These are phyloP conservation scores for Aphidius ervi DNA, from an alignment of 1,140 invertebrate genomes.

Conservation along the genomic window DNA sequence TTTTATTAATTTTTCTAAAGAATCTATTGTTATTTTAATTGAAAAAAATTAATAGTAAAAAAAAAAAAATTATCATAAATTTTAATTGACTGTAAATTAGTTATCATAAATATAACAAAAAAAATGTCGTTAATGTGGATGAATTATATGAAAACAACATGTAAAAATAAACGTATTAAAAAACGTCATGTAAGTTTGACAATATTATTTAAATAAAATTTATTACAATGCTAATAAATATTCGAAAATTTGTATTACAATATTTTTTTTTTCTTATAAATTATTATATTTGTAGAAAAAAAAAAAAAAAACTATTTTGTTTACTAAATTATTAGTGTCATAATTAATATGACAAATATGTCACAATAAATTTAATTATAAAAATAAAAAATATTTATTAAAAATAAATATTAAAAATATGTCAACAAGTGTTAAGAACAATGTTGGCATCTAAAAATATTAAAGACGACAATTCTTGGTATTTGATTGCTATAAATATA, in stretches of 20 bases:
- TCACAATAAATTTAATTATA: no score
- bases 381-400: no score
- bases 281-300: background rate
- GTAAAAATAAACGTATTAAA: constrained; percentile 33
- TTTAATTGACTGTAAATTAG: background rate
- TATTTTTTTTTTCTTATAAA: constrained; percentile 13
- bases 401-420: no score
- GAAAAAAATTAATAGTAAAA: constrained; percentile 4
- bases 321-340: constrained; percentile 4
- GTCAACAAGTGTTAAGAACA: no score
- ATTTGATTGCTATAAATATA: no score
- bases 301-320: background rate
- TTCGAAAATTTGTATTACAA: constrained; percentile 8
- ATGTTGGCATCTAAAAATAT: no score
- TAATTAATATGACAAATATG: background rate
- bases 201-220: constrained; percentile 5
- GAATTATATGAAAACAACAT: constrained; percentile 38
- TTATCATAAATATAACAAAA: background rate
- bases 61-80: background rate
- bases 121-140: constrained; percentile 44
- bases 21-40: no score
- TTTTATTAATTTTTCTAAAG: no score
- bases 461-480: no score
- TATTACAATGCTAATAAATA: background rate
- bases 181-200: constrained; percentile 31